Base-by-base conservation (phyloP, 1,140 invertebrate genomes). In the Drosophila lacertosa region DNA sequence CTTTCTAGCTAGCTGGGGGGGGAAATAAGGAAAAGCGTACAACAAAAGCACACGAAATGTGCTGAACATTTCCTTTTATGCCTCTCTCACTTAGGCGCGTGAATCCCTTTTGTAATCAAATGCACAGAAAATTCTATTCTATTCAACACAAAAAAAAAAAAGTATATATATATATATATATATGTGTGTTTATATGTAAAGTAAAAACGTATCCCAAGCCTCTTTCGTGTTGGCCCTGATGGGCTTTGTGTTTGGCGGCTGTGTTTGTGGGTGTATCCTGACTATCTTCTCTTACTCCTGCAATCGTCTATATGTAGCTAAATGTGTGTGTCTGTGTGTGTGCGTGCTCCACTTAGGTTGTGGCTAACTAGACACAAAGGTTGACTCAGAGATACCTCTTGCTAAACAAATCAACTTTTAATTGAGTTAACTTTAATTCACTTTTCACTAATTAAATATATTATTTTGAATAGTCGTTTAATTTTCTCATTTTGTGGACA, bases 41-140 rank as follows among this genome's bases (percentile, higher is more conserved):
- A 54, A 68, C 55, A 58, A 80, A 79, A 40, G 59, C 62, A 55
- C 67, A 81, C 48, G 39, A 74, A 74, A 77, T 76, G 76, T 72
- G 72, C 64, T 55, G 47, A 68, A 67, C 63, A 67, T 75, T 76
- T 74, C 47, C 64, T 66, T 66, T 81, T 81, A 70, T 82, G 74
- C 59, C 60, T 66, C 60, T 66, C 42, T 50, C 67, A 70, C 69
- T 84, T 76, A 80, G 82, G 81, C 80, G 82, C 80, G 78, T 76
- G 81, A 86, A 76, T 83, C 80, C 81, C 80, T 80, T 83, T 83
- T 83, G 80, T 83, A 86, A 83, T 83, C 80, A 83, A 83, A 83
- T 83, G 81, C 80, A 80, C 67, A 86, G 81, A 84, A 83, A 83
- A 80, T 86, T 84, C 68, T 84, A 69, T 83, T 84, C 80, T 68